Percentiles rank a stretch among this genome's conserved stretches.
These are phyloP conservation scores for Anthrax anthrax DNA, from an alignment of 2,888 invertebrate species.

Conservation along the genomic window DNA sequence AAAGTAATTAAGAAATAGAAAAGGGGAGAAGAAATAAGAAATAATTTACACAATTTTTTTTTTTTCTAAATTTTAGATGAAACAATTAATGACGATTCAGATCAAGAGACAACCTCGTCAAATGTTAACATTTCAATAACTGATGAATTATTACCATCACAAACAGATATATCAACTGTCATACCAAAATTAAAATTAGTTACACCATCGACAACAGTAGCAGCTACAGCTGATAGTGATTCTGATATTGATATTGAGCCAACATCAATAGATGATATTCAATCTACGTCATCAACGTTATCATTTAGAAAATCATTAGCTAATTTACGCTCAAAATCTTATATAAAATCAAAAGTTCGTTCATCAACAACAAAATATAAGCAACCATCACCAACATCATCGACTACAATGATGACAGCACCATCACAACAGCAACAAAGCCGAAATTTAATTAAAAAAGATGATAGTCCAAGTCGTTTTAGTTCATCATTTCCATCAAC, in stretches of 20 bases:
- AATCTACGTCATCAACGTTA: constrained; percentile 12
- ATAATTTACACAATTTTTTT: too few species aligned
- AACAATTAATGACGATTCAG: constrained; percentile 26
- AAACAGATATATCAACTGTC: background rate
- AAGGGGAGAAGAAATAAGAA: background rate
- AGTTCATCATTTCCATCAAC: background rate
- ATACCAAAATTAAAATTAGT: background rate
- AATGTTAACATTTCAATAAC: constrained; percentile 23
- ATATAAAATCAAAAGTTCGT: background rate
- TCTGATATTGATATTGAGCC: constrained; percentile 28
- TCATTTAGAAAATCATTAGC: constrained; percentile 26
- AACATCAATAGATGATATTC: constrained; percentile 18
- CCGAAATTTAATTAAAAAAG: constrained; percentile 5
- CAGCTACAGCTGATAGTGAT: constrained; percentile 3
- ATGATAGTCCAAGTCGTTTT: background rate
- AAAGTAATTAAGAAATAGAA: constrained; percentile 6
- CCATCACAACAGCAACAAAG: constrained; percentile 3
- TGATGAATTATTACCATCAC: constrained; percentile 19
- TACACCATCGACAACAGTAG: background rate
- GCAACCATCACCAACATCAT: constrained; percentile 3
- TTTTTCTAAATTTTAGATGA: background rate
- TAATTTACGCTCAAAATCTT: constrained; percentile 27
- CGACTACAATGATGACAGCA: background rate
- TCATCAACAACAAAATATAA: constrained; percentile 13
- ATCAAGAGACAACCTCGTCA: constrained; percentile 24